phyloP scores from a whole-genome alignment of 2,797 vertebrate species.

The Columba guinea region DNA sequence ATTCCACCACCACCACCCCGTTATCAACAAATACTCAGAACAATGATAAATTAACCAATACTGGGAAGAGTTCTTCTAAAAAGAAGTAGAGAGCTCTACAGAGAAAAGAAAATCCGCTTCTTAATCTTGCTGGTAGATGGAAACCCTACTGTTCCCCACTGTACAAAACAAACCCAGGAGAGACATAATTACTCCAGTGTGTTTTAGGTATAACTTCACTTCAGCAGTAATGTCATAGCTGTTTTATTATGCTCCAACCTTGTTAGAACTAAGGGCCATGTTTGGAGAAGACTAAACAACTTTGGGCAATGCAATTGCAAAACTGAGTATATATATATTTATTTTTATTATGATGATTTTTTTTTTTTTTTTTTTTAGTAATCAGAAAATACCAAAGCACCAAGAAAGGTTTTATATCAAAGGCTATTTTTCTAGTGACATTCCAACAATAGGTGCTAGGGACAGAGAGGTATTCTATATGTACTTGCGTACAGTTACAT shows the following conservation, averaged over 20 bases:
- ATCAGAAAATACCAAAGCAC: background rate
- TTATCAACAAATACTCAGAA: slow-evolving; percentile 39
- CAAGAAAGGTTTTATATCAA: background rate
- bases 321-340: background rate
- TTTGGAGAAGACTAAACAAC: background rate
- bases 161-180: slow-evolving; percentile 54
- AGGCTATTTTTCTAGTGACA: background rate
- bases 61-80: slow-evolving; percentile 49
- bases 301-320: background rate
- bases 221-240: slow-evolving; percentile 4
- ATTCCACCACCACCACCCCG: background rate
- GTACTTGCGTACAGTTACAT: background rate
- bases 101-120: slow-evolving; percentile 57
- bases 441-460: background rate
- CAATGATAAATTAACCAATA: slow-evolving; percentile 56
- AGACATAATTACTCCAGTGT: slow-evolving; percentile 32
- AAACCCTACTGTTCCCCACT: slow-evolving; percentile 59
- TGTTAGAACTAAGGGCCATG: background rate
- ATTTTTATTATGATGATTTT: background rate
- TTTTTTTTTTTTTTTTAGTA: background rate
- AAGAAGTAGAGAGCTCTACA: slow-evolving; percentile 25
- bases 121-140: slow-evolving; percentile 58
- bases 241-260: background rate
- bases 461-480: background rate
- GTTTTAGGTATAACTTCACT: slow-evolving; percentile 44